Percentiles rank a stretch among this genome's conserved stretches.
Conservation (phyloP, 1,140 invertebrate species). For the Cheumatopsyche charites region DNA sequence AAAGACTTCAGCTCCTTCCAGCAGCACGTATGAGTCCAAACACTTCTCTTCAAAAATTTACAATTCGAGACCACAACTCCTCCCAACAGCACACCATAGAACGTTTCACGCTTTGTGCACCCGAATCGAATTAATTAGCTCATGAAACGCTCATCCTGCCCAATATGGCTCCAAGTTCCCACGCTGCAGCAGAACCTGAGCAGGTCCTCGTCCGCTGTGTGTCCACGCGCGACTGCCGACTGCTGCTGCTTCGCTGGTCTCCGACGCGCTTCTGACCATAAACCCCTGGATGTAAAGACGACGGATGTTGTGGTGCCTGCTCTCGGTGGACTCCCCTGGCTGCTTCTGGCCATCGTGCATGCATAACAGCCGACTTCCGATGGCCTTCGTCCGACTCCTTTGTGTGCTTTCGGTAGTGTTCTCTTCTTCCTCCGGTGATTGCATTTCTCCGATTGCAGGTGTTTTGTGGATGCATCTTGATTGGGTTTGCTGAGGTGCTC, state of each 20-base stretch:
- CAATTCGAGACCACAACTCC: too few species aligned
- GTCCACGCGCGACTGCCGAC: slow-evolving; percentile 29
- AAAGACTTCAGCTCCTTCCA: too few species aligned
- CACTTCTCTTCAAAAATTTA: too few species aligned
- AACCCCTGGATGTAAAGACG: not conserved
- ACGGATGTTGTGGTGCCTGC: not conserved
- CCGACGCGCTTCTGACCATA: not conserved
- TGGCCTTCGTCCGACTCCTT: not conserved
- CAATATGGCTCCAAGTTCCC: not conserved
- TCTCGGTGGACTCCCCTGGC: not conserved
- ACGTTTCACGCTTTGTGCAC: too few species aligned
- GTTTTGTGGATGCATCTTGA: not conserved
- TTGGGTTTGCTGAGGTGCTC: too few species aligned
- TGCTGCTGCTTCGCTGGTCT: too few species aligned
- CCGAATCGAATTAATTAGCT: too few species aligned
- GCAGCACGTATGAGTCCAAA: too few species aligned
- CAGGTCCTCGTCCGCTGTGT: not conserved
- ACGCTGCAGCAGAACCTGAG: too few species aligned
- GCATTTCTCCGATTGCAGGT: slow-evolving; percentile 1
- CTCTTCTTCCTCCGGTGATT: not conserved
- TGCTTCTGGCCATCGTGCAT: not conserved
- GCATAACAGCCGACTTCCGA: not conserved
- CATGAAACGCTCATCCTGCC: not conserved
- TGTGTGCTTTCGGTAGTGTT: not conserved
- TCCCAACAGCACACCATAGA: too few species aligned